phyloP scores from a whole-genome alignment of 2,888 invertebrate genomes.

The Agriopis marginaria region DNA sequence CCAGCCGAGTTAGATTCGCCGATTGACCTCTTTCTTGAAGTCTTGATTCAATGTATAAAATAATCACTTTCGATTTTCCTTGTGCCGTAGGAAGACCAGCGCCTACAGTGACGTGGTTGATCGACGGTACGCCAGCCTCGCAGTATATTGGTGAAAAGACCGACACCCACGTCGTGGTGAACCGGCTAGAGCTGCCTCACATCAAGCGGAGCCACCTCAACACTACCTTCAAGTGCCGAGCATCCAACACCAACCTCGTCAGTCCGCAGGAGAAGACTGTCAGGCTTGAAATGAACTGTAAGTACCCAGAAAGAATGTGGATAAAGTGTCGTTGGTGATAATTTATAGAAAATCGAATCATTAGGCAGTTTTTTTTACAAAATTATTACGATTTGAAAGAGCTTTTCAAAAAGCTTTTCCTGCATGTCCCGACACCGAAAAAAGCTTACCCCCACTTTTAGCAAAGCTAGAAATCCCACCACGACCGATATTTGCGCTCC shows the following conservation, averaged over 20 bases:
- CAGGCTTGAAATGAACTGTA: conserved; percentile 93
- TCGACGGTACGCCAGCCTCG: conserved; percentile 90
- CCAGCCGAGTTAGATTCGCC: too few species aligned
- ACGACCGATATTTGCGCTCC: too few species aligned
- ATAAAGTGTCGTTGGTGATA: neutral
- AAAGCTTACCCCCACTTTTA: too few species aligned
- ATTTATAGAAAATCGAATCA: neutral
- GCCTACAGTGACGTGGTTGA: conserved; percentile 94
- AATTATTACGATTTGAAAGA: too few species aligned
- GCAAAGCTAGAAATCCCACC: too few species aligned
- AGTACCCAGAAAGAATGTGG: conserved; percentile 64
- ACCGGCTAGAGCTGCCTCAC: conserved; percentile 91
- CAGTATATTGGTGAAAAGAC: conserved; percentile 90
- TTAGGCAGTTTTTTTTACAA: too few species aligned
- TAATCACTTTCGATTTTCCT: neutral
- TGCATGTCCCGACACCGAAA: too few species aligned
- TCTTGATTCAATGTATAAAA: neutral
- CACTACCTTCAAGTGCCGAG: conserved; percentile 95
- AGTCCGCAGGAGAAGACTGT: conserved; percentile 94
- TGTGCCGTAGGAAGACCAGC: conserved; percentile 90
- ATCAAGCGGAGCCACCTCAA: conserved; percentile 92
- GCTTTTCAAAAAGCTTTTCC: too few species aligned
- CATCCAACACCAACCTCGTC: conserved; percentile 94
- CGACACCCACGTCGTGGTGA: conserved; percentile 92
- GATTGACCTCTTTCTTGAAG: too few species aligned